Conservation (phyloP, 2,113 vertebrate species). For the Plecturocebus donacophilus region DNA sequence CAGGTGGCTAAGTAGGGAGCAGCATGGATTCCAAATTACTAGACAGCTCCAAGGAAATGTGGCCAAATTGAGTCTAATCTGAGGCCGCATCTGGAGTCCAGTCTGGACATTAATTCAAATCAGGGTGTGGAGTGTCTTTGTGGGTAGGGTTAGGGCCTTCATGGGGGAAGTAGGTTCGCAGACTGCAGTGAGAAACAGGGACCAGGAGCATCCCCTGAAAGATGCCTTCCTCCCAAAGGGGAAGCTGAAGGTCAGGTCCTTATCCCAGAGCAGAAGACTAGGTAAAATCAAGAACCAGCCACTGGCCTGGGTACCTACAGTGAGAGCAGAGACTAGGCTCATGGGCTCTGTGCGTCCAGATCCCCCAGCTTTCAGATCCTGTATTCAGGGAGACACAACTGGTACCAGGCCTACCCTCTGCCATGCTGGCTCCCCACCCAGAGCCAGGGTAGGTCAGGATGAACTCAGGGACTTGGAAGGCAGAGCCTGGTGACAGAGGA, state of each 20-base stretch:
- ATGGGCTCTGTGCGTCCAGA: not conserved
- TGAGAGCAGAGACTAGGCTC: not conserved
- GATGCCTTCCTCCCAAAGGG: not conserved
- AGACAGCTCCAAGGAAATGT: not conserved
- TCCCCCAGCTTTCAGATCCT: not conserved
- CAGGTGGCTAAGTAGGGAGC: not conserved
- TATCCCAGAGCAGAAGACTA: not conserved
- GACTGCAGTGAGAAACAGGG: not conserved
- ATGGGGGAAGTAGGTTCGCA: not conserved
- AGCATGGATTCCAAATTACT: not conserved
- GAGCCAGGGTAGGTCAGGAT: not conserved
- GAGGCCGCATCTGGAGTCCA: not conserved
- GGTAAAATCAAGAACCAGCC: not conserved
- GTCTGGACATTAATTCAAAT: not conserved
- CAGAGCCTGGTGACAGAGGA: not conserved
- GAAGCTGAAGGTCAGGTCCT: not conserved
- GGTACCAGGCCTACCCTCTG: not conserved
- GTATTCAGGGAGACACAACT: not conserved
- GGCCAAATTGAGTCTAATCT: not conserved
- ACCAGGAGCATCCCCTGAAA: not conserved
- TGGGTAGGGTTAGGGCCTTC: not conserved
- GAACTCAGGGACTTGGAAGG: not conserved
- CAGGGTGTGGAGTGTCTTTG: fast-evolving
- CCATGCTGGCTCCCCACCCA: not conserved
- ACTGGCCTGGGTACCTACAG: not conserved